These are phyloP conservation scores for Harpalus rubripes DNA, from an alignment of 2,888 invertebrate species.

Conservation along the genomic window DNA sequence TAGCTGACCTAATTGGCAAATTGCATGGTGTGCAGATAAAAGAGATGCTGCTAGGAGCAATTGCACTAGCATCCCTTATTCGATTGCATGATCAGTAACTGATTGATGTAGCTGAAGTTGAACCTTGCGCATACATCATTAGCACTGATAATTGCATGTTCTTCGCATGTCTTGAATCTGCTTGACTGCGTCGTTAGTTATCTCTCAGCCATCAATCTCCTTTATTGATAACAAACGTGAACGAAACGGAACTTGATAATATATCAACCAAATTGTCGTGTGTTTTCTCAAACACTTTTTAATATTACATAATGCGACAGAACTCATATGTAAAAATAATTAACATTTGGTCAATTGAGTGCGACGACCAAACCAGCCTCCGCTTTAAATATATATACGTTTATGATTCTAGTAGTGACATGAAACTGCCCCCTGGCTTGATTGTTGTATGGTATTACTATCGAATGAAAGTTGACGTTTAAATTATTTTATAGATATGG, in stretches of 20 bases:
- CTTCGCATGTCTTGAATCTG: slow-evolving; percentile 57
- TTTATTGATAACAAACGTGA: slow-evolving; percentile 47
- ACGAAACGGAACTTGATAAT: slow-evolving; percentile 52
- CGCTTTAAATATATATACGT: too few species aligned
- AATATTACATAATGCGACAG: too few species aligned
- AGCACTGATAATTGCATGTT: slow-evolving; percentile 62
- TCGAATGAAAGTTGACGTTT: too few species aligned
- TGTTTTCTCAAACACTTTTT: not conserved
- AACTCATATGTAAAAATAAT: too few species aligned
- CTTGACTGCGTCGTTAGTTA: slow-evolving; percentile 53
- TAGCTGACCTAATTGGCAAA: slow-evolving; percentile 1
- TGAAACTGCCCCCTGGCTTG: too few species aligned
- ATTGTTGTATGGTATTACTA: too few species aligned
- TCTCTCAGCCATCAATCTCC: slow-evolving; percentile 59
- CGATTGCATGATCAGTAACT: slow-evolving; percentile 57
- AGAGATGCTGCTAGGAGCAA: not conserved
- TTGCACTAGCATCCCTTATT: slow-evolving; percentile 34
- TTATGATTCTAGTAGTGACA: too few species aligned
- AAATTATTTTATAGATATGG: too few species aligned
- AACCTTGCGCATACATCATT: slow-evolving; percentile 60
- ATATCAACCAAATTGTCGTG: slow-evolving; percentile 1
- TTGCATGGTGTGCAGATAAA: slow-evolving; percentile 16
- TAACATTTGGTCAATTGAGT: too few species aligned
- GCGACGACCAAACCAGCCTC: too few species aligned
- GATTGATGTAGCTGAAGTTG: slow-evolving; percentile 52